These are phyloP conservation scores for Bombus haemorrhoidalis DNA, from an alignment of 1,140 invertebrate species.

Conservation along the genomic window DNA sequence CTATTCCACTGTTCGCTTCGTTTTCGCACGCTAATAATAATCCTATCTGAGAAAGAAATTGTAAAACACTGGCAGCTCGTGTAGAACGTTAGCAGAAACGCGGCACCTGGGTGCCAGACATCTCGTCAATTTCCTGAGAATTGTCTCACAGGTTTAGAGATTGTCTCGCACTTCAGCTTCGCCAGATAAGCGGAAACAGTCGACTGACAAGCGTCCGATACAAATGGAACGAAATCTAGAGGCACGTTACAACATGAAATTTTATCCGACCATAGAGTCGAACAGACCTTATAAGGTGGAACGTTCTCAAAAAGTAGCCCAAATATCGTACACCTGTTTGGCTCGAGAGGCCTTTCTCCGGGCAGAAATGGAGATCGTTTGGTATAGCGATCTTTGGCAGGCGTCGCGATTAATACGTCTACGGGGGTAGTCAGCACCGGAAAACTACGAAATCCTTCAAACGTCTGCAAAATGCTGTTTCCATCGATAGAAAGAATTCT, in stretches of 20 bases:
- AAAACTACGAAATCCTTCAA: neutral
- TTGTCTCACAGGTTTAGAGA: slow-evolving; percentile 2
- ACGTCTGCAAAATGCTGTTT: neutral
- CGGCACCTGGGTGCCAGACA: neutral
- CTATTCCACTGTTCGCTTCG: neutral
- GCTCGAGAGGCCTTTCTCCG: neutral
- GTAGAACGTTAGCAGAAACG: neutral
- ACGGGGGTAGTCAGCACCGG: too few species aligned
- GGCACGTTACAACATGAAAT: too few species aligned
- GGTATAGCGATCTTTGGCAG: neutral
- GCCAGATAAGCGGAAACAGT: neutral
- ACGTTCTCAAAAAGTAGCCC: neutral
- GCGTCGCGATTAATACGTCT: neutral
- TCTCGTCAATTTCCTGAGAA: neutral
- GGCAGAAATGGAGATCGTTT: neutral
- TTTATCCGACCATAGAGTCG: neutral
- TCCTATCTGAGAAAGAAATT: too few species aligned
- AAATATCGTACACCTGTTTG: neutral
- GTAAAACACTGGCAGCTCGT: too few species aligned
- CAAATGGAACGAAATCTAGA: neutral
- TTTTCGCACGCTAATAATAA: too few species aligned
- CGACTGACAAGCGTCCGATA: neutral
- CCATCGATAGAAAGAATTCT: neutral
- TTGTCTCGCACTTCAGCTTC: neutral
- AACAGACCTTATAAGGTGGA: too few species aligned